Conservation (phyloP, 2,113 vertebrate genomes). For the Trochalopteron elliotii region DNA sequence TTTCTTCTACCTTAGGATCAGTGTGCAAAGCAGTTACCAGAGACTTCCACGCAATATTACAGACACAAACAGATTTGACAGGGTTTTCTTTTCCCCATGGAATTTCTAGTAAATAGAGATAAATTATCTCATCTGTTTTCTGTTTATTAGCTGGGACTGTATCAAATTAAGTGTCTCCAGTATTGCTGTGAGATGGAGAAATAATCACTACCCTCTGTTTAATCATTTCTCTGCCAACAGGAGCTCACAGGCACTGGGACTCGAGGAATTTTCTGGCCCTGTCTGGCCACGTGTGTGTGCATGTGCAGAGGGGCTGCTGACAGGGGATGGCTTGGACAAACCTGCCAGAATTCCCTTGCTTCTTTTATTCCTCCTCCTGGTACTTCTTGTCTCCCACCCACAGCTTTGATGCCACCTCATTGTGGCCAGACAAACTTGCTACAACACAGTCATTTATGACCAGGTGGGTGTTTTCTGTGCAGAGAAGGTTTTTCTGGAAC, state of each 20-base stretch:
- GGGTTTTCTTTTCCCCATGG: not conserved
- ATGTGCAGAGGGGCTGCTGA: not conserved
- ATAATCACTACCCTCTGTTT: not conserved
- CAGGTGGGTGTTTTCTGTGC: not conserved
- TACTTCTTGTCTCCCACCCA: not conserved
- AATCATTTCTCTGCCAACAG: not conserved
- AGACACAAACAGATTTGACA: not conserved
- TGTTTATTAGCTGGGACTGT: conserved; percentile 34
- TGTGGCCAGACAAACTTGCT: not conserved
- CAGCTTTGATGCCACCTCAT: fast-evolving
- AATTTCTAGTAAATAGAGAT: conserved; percentile 11
- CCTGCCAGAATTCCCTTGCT: not conserved
- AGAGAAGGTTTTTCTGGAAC: not conserved
- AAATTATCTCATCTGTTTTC: not conserved
- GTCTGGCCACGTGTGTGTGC: fast-evolving
- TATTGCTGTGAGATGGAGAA: not conserved
- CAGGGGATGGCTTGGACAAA: not conserved
- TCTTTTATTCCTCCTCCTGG: not conserved
- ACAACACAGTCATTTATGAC: fast-evolving
- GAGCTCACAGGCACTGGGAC: not conserved
- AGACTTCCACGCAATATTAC: not conserved
- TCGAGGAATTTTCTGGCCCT: not conserved
- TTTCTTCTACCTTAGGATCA: not conserved
- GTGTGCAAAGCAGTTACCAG: not conserved
- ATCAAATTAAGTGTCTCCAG: not conserved